Conservation (phyloP, 2,888 invertebrate species). For the Apotomis betuletana region DNA sequence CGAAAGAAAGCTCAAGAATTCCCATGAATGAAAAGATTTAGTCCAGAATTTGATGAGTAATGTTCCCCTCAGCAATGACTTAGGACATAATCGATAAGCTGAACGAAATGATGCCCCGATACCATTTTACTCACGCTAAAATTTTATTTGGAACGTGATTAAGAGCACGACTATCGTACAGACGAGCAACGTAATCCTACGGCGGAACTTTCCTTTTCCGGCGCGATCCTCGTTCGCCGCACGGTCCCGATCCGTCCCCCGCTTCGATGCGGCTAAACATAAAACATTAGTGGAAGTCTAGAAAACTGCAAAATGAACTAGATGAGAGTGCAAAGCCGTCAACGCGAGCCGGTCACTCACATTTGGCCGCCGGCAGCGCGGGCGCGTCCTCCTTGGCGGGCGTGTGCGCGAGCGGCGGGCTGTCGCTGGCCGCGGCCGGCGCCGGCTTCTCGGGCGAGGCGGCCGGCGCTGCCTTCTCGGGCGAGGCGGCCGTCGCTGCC, state of each 20-base stretch:
- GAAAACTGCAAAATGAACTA: constrained; percentile 81
- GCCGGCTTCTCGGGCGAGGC: constrained; percentile 34
- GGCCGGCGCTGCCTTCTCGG: constrained; percentile 41
- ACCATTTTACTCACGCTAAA: background rate
- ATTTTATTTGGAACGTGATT: constrained; percentile 15
- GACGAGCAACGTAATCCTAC: constrained; percentile 31
- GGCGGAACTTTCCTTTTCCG: constrained; percentile 42
- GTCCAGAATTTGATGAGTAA: constrained; percentile 21
- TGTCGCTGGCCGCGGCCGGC: constrained; percentile 52
- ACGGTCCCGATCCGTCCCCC: constrained; percentile 49
- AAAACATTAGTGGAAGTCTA: constrained; percentile 75
- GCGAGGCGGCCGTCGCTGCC: background rate
- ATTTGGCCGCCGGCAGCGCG: constrained; percentile 68
- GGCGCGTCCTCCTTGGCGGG: constrained; percentile 72
- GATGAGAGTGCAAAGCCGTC: constrained; percentile 79
- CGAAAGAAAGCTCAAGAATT: background rate
- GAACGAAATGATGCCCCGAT: constrained; percentile 30
- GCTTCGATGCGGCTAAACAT: constrained; percentile 66
- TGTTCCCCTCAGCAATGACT: constrained; percentile 33
- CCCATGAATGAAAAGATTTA: constrained; percentile 1
- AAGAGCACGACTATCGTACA: background rate
- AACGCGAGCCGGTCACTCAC: constrained; percentile 68
- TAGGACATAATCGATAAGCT: constrained; percentile 27
- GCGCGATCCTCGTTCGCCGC: constrained; percentile 39
- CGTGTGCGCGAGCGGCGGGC: constrained; percentile 73